Evolutionary conservation across 2,113 vertebrate species (phyloP), one percentile per base, ranked within the genome.

Genomic region (Seriola quinqueradiata): DNA sequence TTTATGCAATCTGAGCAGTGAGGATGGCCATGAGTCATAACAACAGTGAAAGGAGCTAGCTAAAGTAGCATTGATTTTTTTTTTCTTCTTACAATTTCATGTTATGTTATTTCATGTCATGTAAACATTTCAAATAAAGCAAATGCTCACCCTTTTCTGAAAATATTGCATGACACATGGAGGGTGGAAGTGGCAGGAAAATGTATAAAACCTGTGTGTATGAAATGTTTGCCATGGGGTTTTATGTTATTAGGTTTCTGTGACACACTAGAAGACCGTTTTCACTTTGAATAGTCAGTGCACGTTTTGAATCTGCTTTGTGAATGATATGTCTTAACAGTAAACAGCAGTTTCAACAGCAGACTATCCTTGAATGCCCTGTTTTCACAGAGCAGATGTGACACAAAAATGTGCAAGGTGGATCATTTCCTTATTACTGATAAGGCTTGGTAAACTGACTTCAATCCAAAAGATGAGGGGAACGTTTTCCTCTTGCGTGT

Each of bases 1-100:
- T 93, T 95, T 94, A 95, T 92, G 94, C 92, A 95, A 95, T 91
- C 86, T 82, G 87, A 92, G 90, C 91, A 89, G 83, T 78, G 85
- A 91, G 83, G 82, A 93, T 84, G 89, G 78, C 92, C 83, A 80
- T 95, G 94, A 95, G 86, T 95, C 94, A 94, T 89, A 92, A 87
- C 75, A 92, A 91, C 86, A 90, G 87, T 74, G 78, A 87, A 88
- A 92, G 81, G 78, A 63, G 55, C 87, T 85, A 54, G 88, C 91
- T 89, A 64, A 86, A 87, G 87, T 54, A 90, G 89, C 92, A 91
- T 91, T 90, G 88, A 91, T 91, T 89, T 89, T 85, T 84, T 84
- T 64, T 73, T 82, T 77, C 17, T 34, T 50, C 67, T 59, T 68
- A 68, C 44, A 71, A 63, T 82, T 83, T 75, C 21, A 64, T 73